Conservation (phyloP, 2,888 invertebrate species). For the Hyles lineata region DNA sequence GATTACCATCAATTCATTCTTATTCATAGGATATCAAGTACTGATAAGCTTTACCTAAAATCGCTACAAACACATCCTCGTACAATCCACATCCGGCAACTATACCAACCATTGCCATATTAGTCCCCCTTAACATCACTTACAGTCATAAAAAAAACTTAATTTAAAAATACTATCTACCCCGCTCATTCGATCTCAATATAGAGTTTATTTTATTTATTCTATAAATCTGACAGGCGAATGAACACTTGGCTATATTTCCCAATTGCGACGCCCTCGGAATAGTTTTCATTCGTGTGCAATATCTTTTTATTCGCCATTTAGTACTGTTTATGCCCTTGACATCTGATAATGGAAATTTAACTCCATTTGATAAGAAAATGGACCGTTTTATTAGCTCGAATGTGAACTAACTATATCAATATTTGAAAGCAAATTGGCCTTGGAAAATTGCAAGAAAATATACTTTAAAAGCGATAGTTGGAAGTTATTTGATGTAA, state of each 20-base stretch:
- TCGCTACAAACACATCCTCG: too few species aligned
- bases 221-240: background rate
- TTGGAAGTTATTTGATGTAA: too few species aligned
- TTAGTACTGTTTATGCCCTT: conserved; percentile 21
- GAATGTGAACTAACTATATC: background rate
- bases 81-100: too few species aligned
- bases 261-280: conserved; percentile 16
- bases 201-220: background rate
- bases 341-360: conserved; percentile 1
- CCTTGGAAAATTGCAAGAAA: background rate
- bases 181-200: background rate
- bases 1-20: too few species aligned
- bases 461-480: background rate
- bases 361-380: conserved; percentile 14
- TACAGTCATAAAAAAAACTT: background rate
- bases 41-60: too few species aligned
- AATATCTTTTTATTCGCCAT: conserved; percentile 19
- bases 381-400: background rate
- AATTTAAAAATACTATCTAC: background rate
- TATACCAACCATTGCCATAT: too few species aligned
- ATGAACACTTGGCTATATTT: conserved; percentile 19
- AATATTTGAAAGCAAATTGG: background rate
- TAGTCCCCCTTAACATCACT: too few species aligned
- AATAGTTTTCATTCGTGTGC: conserved; percentile 19
- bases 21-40: too few species aligned